Base-by-base conservation (phyloP, 2,113 vertebrate species). In the Copsychus sechellarum region DNA sequence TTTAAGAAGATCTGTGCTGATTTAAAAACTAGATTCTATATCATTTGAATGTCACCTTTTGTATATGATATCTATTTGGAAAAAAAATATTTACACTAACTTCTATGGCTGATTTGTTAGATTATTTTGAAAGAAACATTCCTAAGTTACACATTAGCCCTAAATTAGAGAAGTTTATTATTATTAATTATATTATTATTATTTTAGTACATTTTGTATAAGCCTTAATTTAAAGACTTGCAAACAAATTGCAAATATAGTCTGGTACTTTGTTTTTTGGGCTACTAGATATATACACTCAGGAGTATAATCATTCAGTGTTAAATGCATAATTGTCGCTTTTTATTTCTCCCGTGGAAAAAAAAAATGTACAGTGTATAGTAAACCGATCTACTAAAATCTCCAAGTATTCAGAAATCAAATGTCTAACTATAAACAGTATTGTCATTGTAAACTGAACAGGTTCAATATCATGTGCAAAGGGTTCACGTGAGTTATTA, bases 1-100 rank as follows among this genome's bases (percentile, higher is more conserved):
- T 98, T 99, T 98, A 98, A 98, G 98, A 99, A 98, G 98, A 99
- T 98, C 98, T 99, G 98, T 98, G 98, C 98, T 98, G 98, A 98
- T 98, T 98, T 98, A 98, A 99, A 99, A 99, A 99, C 99, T 99
- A 98, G 97, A 98, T 97, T 98, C 97, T 98, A 97, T 98, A 98
- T 98, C 74, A 97, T 98, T 98, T 98, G 97, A 98, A 97, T 97
- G 98, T 97, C 97, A 97, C 97, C 96, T 97, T 96, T 97, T 98
- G 98, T 98, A 98, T 98, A 98, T 97, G 98, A 94, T 97, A 96
- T 97, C 97, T 98, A 97, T 97, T 97, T 98, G 97, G 98, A 98
- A 98, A 98, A 97, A 95, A 97, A 99, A 97, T 99, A 98, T 99
- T 98, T 98, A 98, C 98, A 99, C 96, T 98, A 98, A 98, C 96